phyloP scores from a whole-genome alignment of 2,797 vertebrate genomes.

The Discoglossus pictus region DNA sequence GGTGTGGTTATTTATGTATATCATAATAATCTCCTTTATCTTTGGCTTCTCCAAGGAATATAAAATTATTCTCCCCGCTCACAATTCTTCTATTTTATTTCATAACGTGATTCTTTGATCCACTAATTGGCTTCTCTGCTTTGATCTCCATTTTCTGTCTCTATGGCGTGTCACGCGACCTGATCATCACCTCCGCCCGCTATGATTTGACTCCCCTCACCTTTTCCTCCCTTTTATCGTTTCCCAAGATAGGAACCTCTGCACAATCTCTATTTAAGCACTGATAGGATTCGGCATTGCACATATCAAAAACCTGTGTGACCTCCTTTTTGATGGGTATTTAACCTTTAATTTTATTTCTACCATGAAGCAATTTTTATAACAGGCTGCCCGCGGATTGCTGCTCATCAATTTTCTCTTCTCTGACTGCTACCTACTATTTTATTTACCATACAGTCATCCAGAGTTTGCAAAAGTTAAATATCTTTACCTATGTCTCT shows the following conservation, averaged over 20 bases:
- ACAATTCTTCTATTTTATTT: constrained; percentile 34
- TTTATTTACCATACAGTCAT: not conserved
- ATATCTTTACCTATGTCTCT: not conserved
- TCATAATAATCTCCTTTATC: constrained; percentile 19
- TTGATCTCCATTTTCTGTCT: constrained; percentile 42
- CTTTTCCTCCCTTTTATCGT: constrained; percentile 38
- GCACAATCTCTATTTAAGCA: constrained; percentile 27
- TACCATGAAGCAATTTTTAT: constrained; percentile 27
- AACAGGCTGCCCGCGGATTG: not conserved
- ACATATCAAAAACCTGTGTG: constrained; percentile 14
- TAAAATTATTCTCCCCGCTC: constrained; percentile 9
- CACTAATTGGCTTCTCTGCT: constrained; percentile 30
- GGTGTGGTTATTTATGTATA: constrained; percentile 30
- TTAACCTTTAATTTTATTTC: constrained; percentile 43
- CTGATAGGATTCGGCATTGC: constrained; percentile 15
- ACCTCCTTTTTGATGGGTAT: constrained; percentile 39
- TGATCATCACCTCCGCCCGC: constrained; percentile 37
- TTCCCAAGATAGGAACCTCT: constrained; percentile 13
- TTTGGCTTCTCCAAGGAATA: not conserved
- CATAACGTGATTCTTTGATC: constrained; percentile 24
- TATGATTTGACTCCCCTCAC: constrained; percentile 31
- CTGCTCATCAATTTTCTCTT: constrained; percentile 15
- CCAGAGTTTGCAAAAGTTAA: not conserved
- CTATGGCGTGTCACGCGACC: constrained; percentile 31
- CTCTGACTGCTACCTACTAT: not conserved